Evolutionary conservation across 2,888 invertebrate species (phyloP).

Genomic region (Drosophila borborema): DNA sequence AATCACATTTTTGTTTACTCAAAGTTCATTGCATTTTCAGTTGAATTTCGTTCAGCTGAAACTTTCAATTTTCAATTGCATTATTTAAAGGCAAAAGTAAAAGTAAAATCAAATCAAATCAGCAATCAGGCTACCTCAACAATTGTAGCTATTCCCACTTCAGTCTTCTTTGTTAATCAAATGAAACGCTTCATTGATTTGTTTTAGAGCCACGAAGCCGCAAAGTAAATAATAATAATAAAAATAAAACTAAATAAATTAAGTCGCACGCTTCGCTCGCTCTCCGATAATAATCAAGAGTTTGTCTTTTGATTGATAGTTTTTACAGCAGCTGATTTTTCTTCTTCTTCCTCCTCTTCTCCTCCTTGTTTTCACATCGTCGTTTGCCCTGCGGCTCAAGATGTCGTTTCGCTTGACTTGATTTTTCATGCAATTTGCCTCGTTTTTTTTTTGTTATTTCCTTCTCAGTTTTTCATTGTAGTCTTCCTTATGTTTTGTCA

Average conservation of each 20-base stretch:
- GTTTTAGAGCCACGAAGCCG: slow-evolving; percentile 33
- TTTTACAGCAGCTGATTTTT: slow-evolving; percentile 42
- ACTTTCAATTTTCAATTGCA: slow-evolving; percentile 37
- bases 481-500: slow-evolving; percentile 54
- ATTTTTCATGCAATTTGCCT: slow-evolving; percentile 68
- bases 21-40: slow-evolving; percentile 35
- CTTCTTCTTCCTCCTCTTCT: not conserved
- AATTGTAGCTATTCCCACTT: not conserved
- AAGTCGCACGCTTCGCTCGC: slow-evolving; percentile 65
- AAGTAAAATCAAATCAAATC: slow-evolving; percentile 34
- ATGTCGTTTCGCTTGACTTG: slow-evolving; percentile 66
- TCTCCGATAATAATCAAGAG: slow-evolving; percentile 60
- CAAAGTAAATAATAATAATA: slow-evolving; percentile 27
- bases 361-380: slow-evolving; percentile 5
- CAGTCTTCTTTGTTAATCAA: not conserved
- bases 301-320: slow-evolving; percentile 77
- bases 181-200: slow-evolving; percentile 47
- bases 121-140: slow-evolving; percentile 7
- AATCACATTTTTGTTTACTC: not conserved
- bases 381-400: slow-evolving; percentile 38
- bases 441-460: not conserved
- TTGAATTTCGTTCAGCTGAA: not conserved
- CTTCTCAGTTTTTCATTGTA: slow-evolving; percentile 15
- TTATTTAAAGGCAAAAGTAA: slow-evolving; percentile 62
- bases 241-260: slow-evolving; percentile 58